A percentile compares a stretch with the other conserved stretches of the same genome.
Conservation (phyloP, 2,888 invertebrate species). For the Hetaerina titia region DNA sequence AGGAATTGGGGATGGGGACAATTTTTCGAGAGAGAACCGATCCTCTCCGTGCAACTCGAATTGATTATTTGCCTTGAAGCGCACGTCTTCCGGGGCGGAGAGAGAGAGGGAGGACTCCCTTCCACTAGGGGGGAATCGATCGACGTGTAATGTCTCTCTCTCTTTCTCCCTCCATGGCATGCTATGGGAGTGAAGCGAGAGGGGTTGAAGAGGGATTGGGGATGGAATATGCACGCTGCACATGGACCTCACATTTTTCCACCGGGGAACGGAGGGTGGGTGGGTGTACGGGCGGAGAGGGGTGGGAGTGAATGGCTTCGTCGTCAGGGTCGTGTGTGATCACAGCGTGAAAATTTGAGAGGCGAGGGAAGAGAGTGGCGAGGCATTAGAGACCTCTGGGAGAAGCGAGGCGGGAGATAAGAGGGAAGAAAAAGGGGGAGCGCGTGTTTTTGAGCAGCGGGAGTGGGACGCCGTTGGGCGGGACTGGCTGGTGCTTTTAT, state of each 20-base stretch:
- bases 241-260: background rate
- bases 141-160: background rate
- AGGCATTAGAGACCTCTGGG: background rate
- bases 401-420: background rate
- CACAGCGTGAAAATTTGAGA: background rate
- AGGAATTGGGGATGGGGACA: too few relatives aligned
- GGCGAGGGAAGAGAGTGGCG: background rate
- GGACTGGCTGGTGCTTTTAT: background rate
- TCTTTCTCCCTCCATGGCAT: background rate
- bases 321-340: slow-evolving; percentile 5
- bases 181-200: background rate
- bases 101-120: background rate
- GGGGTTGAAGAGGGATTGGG: background rate
- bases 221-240: background rate
- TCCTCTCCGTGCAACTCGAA: background rate
- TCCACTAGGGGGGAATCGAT: background rate
- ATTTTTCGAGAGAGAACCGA: background rate
- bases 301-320: background rate
- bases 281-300: background rate
- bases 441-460: background rate
- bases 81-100: background rate
- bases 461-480: background rate
- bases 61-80: background rate
- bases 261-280: background rate
- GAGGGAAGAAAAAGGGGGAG: background rate